phyloP scores from a whole-genome alignment of 2,113 vertebrate genomes.

The Dipodomys stephensi region DNA sequence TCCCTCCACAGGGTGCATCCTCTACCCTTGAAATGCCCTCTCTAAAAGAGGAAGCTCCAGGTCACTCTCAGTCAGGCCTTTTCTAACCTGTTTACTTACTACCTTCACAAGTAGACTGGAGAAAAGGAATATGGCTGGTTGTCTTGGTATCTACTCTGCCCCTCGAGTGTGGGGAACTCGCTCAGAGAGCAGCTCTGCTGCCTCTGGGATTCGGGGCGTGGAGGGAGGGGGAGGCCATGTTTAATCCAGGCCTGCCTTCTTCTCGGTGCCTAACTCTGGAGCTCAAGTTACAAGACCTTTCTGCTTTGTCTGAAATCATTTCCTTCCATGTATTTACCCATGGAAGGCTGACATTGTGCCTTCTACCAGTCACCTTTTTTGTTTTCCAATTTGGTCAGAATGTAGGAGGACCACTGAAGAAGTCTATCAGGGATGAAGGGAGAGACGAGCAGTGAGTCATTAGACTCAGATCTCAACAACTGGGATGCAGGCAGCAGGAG shows the following conservation, averaged over 20 bases:
- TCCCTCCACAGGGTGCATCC: background rate
- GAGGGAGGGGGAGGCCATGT: too few species aligned
- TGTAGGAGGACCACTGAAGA: background rate
- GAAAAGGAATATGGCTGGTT: background rate
- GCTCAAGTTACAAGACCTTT: background rate
- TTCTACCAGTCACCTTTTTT: background rate
- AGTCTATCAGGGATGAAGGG: background rate
- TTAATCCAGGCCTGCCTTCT: too few species aligned
- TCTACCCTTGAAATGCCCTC: background rate
- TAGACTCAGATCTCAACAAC: background rate
- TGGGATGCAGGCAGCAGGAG: background rate
- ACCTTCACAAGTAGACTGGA: background rate
- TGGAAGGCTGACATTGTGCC: constrained; percentile 10
- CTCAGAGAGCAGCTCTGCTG: background rate
- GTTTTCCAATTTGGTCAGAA: constrained; percentile 32
- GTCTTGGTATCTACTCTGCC: background rate
- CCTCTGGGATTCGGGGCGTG: background rate
- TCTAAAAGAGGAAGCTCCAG: background rate
- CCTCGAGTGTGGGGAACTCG: background rate
- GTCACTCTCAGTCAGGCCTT: background rate
- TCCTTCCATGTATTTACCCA: background rate
- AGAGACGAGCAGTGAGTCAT: too few species aligned
- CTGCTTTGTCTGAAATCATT: background rate
- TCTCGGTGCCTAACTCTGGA: background rate
- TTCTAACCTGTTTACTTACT: background rate